Conservation (phyloP, 2,797 vertebrate genomes). For the Rhinophrynus dorsalis region DNA sequence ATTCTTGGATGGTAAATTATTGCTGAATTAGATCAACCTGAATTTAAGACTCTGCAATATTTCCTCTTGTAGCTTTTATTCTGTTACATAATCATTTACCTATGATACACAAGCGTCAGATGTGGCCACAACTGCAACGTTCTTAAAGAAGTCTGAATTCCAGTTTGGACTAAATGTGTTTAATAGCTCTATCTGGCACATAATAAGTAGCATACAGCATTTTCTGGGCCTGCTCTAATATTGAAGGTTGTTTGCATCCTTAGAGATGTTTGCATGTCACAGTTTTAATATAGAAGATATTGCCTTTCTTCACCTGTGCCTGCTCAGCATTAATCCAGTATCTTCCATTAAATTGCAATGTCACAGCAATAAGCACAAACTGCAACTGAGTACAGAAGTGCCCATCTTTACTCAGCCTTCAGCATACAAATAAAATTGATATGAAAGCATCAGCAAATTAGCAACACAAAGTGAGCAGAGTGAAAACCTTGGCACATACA, state of each 20-base stretch:
- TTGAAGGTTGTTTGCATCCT: neutral
- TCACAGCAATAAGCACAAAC: conserved; percentile 27
- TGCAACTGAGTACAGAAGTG: conserved; percentile 27
- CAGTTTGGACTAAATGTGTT: no score
- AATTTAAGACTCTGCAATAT: no score
- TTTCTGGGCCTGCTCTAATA: no score
- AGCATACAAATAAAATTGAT: conserved; percentile 48
- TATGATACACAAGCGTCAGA: no score
- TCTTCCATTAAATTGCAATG: conserved; percentile 42
- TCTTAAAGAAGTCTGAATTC: no score
- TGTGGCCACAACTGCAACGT: no score
- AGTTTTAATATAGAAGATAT: conserved; percentile 10
- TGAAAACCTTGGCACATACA: conserved; percentile 48
- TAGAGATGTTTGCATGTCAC: neutral
- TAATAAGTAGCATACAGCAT: no score
- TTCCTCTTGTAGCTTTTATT: no score
- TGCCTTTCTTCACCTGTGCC: conserved; percentile 57
- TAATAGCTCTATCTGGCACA: no score
- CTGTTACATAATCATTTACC: no score
- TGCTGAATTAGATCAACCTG: no score
- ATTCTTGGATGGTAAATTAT: no score
- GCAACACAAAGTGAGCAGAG: conserved; percentile 54
- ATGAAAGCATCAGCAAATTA: conserved; percentile 56
- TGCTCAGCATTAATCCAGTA: conserved; percentile 35
- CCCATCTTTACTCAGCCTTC: conserved; percentile 46